Conservation (phyloP, 2,888 invertebrate species). For the Chloromyia formosa region DNA sequence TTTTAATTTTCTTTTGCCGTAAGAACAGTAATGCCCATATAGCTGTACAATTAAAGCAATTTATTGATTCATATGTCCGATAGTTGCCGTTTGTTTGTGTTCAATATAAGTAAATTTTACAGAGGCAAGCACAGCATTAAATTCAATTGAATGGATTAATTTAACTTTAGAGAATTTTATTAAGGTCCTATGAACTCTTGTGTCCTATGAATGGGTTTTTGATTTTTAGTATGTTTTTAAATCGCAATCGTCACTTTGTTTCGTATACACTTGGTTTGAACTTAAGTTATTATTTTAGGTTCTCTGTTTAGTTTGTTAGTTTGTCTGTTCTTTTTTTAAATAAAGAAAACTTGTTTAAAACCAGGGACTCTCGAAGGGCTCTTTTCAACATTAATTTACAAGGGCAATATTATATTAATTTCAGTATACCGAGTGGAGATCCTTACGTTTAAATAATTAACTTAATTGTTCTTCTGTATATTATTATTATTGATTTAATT, state of each 20-base stretch:
- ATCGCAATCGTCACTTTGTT: background rate
- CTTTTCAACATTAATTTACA: slow-evolving; percentile 7
- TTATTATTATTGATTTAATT: slow-evolving; percentile 10
- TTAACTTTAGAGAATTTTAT: too few species aligned
- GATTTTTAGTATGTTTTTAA: slow-evolving; percentile 7
- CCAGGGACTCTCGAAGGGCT: background rate
- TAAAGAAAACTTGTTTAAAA: background rate
- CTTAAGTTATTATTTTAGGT: slow-evolving; percentile 58
- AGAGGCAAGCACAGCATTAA: background rate
- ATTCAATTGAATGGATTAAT: too few species aligned
- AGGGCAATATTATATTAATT: slow-evolving; percentile 2
- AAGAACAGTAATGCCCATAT: slow-evolving; percentile 61
- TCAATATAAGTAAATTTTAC: slow-evolving; percentile 48
- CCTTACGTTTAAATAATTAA: background rate
- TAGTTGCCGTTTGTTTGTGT: slow-evolving; percentile 49
- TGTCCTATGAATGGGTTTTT: too few species aligned
- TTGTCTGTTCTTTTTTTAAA: background rate
- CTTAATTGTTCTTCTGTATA: background rate
- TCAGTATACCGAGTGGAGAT: background rate
- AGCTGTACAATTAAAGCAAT: slow-evolving; percentile 57
- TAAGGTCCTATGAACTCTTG: too few species aligned
- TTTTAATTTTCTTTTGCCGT: slow-evolving; percentile 38
- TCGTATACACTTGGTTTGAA: slow-evolving; percentile 62
- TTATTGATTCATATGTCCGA: slow-evolving; percentile 32
- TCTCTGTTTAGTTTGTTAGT: too few species aligned